Percentiles rank a stretch among this genome's conserved stretches.
Conservation (phyloP, 2,113 vertebrate species). For the Mustelus asterias region DNA sequence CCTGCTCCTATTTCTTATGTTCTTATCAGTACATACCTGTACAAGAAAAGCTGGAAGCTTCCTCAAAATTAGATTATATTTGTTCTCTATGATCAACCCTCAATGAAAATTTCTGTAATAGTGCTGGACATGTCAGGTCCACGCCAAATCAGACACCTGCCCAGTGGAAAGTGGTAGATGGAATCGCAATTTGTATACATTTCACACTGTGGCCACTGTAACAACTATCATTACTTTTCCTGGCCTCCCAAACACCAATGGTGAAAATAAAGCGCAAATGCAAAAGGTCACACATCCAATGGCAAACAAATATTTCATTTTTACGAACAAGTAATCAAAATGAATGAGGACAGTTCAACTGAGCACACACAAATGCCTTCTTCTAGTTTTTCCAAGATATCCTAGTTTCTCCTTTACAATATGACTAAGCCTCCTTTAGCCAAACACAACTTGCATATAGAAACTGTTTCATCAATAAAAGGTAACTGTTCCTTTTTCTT, state of each 20-base stretch:
- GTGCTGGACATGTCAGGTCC: too few relatives aligned
- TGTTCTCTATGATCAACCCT: background rate
- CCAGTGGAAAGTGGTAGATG: background rate
- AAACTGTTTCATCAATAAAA: background rate
- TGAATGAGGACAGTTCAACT: background rate
- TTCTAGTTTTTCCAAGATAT: background rate
- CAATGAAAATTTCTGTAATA: background rate
- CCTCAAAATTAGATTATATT: background rate
- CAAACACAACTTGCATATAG: background rate
- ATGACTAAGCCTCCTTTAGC: background rate
- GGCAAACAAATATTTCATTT: background rate
- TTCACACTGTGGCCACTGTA: background rate
- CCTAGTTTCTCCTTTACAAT: background rate
- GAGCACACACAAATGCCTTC: background rate
- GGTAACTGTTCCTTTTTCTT: background rate
- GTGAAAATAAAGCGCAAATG: background rate
- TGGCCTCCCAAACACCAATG: background rate
- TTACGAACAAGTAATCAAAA: background rate
- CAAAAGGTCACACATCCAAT: background rate
- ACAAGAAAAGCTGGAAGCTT: too few relatives aligned
- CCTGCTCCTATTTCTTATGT: too few relatives aligned
- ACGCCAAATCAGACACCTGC: background rate
- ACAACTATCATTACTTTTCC: background rate
- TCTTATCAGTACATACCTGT: too few relatives aligned
- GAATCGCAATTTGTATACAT: background rate